phyloP scores from a whole-genome alignment of 2,113 vertebrate genomes.

The Salvelinus fontinalis region DNA sequence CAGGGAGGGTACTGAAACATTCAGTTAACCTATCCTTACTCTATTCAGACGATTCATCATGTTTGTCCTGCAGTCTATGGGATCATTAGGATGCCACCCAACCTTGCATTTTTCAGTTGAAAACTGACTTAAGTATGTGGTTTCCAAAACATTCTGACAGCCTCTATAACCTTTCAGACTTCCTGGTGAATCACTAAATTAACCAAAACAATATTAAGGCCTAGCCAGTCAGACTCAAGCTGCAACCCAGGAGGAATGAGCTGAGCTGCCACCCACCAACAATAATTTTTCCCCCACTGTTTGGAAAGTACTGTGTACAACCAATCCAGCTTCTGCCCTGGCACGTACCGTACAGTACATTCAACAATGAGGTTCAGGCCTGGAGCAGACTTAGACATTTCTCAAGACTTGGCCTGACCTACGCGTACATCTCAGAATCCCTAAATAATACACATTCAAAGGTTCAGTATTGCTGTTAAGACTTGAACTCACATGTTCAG shows the following conservation, averaged over 20 bases:
- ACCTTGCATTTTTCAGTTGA: not conserved
- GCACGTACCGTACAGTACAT: not conserved
- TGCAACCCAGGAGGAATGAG: too few species aligned
- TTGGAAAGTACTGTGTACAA: not conserved
- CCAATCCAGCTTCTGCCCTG: not conserved
- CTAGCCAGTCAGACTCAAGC: too few species aligned
- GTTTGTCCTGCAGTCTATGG: not conserved
- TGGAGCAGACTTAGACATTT: constrained; percentile 19
- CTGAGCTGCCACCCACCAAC: constrained; percentile 13
- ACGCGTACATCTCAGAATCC: not conserved
- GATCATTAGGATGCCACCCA: too few species aligned
- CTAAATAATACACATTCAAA: constrained; percentile 9
- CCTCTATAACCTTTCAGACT: not conserved
- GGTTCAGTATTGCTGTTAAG: not conserved
- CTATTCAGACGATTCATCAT: not conserved
- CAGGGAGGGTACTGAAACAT: not conserved
- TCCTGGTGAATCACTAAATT: not conserved
- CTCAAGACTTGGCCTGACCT: constrained; percentile 18
- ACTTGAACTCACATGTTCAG: not conserved
- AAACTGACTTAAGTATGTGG: not conserved
- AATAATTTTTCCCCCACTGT: constrained; percentile 5
- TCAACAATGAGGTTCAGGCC: not conserved
- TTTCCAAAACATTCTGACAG: not conserved
- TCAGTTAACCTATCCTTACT: not conserved
- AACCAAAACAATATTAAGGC: not conserved